Evolutionary conservation across 2,797 vertebrate species (phyloP), one percentile per base, ranked within the genome.

Genomic region (Craterocephalus amniculus): DNA sequence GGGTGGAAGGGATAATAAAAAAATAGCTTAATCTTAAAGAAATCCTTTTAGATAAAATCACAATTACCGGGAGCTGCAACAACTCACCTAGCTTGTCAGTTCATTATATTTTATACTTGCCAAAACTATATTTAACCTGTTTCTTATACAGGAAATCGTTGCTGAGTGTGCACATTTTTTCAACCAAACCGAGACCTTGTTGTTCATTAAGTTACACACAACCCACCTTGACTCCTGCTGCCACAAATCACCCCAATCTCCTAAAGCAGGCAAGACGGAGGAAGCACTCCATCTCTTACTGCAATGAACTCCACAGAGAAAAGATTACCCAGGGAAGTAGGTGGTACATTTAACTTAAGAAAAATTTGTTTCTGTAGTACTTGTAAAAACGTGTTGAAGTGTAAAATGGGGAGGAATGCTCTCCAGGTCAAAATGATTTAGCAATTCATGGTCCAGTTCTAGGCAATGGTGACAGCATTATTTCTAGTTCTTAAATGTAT

Each of bases 171-270:
- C 60, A 55, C 2, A 18, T 52, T 35, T 52, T 40, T 26, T 31
- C 40, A n/a, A 51, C 58, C 34, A 63, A 48, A 29, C 27, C n/a
- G 35, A 45, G 36, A 45, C 32, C 67, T 71, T 66, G 60, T 63
- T 73, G 59, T 69, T 74, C 58, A 54, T 57, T 43, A 63, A 75
- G 61, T 67, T 67, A n/a, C 16, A 32, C 51, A 62, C 45, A 70
- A 38, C 56, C 58, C 45, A 55, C 29, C 6, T 22, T 31, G 49
- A 59, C 27, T 65, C 48, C 49, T 31, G 31, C 49, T 70, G 70
- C 57, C 56, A 67, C 35, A 40, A 63, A 51, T 60, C 40, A 45
- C 26, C 66, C 24, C 56, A 63, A 58, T 49, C 38, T 49, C 26
- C 48, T 56, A 24, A 60, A 58, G 32, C 70, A 36, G 56, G 69